These are phyloP conservation scores for Nasonia longicornis DNA, from an alignment of 1,140 invertebrate species.

Conservation along the genomic window DNA sequence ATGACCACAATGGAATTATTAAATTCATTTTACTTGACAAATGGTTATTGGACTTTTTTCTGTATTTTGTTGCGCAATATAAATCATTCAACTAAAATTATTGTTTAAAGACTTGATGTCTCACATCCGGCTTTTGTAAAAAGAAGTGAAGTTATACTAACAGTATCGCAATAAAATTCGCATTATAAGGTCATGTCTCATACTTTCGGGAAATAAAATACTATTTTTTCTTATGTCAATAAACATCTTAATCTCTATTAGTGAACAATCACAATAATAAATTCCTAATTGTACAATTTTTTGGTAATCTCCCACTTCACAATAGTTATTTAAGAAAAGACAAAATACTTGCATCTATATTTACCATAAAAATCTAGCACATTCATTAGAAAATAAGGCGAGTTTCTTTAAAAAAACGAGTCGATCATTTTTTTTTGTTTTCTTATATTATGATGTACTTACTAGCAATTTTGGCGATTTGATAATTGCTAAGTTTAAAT, in stretches of 20 bases:
- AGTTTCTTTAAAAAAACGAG: conserved; percentile 13
- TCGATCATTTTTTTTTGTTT: conserved; percentile 27
- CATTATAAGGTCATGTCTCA: conserved; percentile 21
- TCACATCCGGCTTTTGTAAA: conserved; percentile 21
- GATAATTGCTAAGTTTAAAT: conserved; percentile 32
- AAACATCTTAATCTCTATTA: conserved; percentile 38
- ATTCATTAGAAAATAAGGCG: conserved; percentile 28
- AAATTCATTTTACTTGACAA: conserved; percentile 22
- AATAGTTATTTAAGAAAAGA: conserved; percentile 23
- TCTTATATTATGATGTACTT: conserved; percentile 9
- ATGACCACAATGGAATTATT: conserved; percentile 16
- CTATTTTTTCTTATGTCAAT: conserved; percentile 28
- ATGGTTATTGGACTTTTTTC: conserved; percentile 7
- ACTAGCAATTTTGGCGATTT: conserved; percentile 24
- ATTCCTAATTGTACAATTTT: conserved; percentile 41
- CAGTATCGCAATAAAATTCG: conserved; percentile 26
- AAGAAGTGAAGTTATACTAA: conserved; percentile 5
- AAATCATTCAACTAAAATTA: conserved; percentile 30
- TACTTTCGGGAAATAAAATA: conserved; percentile 38
- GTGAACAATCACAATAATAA: conserved; percentile 37
- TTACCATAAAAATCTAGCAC: conserved; percentile 32
- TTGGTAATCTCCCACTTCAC: conserved; percentile 23
- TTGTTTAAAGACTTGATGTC: conserved; percentile 30
- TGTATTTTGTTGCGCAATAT: conserved; percentile 10
- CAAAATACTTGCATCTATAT: conserved; percentile 23